Evolutionary conservation across 2,888 invertebrate genomes (phyloP).

Genomic region (Macrophya annulata): DNA sequence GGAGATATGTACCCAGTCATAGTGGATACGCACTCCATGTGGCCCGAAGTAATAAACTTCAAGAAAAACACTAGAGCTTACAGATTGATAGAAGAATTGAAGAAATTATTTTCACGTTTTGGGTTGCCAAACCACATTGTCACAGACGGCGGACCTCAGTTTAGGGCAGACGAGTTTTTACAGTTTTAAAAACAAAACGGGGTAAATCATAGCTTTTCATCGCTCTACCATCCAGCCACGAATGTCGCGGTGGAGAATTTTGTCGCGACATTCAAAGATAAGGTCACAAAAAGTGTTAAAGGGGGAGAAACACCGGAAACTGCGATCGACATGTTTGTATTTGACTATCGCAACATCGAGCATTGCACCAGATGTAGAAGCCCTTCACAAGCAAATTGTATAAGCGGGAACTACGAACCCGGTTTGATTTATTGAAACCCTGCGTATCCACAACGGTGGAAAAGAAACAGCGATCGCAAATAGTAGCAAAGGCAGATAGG

Average conservation of each 20-base stretch:
- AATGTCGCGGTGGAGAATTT: slow-evolving; percentile 52
- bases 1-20: slow-evolving; percentile 67
- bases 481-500: background rate
- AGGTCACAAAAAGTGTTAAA: slow-evolving; percentile 60
- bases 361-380: slow-evolving; percentile 60
- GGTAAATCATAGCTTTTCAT: background rate
- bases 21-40: slow-evolving; percentile 65
- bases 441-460: slow-evolving; percentile 37
- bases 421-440: slow-evolving; percentile 59
- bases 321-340: slow-evolving; percentile 59
- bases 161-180: slow-evolving; percentile 15
- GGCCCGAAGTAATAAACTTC: slow-evolving; percentile 64
- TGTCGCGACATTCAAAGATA: slow-evolving; percentile 47
- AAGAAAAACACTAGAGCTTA: slow-evolving; percentile 58
- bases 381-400: slow-evolving; percentile 61
- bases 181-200: slow-evolving; percentile 48
- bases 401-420: slow-evolving; percentile 59
- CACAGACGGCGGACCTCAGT: slow-evolving; percentile 55
- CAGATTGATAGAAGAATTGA: slow-evolving; percentile 54
- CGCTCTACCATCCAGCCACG: too few relatives aligned
- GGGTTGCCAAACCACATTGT: slow-evolving; percentile 47
- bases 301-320: slow-evolving; percentile 59
- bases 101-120: slow-evolving; percentile 23
- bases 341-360: slow-evolving; percentile 60
- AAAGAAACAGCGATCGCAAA: slow-evolving; percentile 33